Evolutionary conservation across 2,888 invertebrate genomes (phyloP).

Genomic region (Drosophila dives): DNA sequence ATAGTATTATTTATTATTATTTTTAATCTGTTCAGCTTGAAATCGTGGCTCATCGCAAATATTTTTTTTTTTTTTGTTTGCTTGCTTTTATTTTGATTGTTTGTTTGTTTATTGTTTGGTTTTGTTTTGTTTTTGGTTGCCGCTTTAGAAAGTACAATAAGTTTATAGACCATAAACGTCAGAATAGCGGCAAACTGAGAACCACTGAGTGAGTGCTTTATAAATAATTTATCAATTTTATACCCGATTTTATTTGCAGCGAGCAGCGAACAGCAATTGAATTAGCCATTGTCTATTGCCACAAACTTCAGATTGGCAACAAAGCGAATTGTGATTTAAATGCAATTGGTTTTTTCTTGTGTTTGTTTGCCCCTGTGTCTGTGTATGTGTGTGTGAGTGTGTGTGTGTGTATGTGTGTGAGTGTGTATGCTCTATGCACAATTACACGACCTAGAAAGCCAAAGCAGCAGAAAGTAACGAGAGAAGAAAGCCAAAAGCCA

Average conservation of each 20-base stretch:
- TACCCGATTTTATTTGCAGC: slow-evolving; percentile 26
- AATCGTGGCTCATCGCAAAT: slow-evolving; percentile 3
- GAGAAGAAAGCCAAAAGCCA: slow-evolving; percentile 57
- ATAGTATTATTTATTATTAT: slow-evolving; percentile 2
- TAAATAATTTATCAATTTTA: slow-evolving; percentile 76
- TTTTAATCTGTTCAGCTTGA: neutral
- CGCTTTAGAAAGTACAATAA: slow-evolving; percentile 65
- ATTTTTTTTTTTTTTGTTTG: neutral
- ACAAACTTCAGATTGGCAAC: slow-evolving; percentile 35
- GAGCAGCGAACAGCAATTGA: slow-evolving; percentile 61
- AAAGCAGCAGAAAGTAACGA: slow-evolving; percentile 77
- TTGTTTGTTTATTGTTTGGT: slow-evolving; percentile 17
- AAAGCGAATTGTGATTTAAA: slow-evolving; percentile 51
- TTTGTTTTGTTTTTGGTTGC: slow-evolving; percentile 14
- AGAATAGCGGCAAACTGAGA: slow-evolving; percentile 38
- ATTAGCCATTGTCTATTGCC: slow-evolving; percentile 66
- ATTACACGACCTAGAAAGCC: slow-evolving; percentile 81
- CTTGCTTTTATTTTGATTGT: slow-evolving; percentile 27
- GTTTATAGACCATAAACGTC: slow-evolving; percentile 74
- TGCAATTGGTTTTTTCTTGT: slow-evolving; percentile 62
- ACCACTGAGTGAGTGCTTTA: slow-evolving; percentile 41
- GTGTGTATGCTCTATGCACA: slow-evolving; percentile 64
- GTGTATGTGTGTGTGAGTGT: slow-evolving; percentile 26
- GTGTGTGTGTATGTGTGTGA: slow-evolving; percentile 21
- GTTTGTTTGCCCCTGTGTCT: slow-evolving; percentile 51